A percentile compares a stretch with the other conserved stretches of the same genome.
Conservation (phyloP, 1,140 invertebrate species). For the Sitodiplosis mosellana region DNA sequence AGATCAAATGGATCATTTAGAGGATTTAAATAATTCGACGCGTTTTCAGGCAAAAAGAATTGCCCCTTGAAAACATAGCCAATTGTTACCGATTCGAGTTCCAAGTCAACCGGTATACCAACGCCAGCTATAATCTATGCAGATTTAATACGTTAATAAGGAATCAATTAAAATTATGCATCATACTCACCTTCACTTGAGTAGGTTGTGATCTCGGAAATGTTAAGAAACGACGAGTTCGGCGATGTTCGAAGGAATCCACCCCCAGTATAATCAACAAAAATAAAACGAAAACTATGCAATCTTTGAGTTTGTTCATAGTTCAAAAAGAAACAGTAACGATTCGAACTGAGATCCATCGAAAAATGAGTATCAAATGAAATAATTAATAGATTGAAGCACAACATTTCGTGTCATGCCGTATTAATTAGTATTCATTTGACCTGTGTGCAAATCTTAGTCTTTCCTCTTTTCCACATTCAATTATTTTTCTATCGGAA, state of each 20-base stretch:
- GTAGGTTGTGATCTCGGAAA: slow-evolving; percentile 20
- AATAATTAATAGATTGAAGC: too few relatives aligned
- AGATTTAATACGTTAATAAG: not conserved
- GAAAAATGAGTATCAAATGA: too few relatives aligned
- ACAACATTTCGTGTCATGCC: too few relatives aligned
- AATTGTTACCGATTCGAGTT: slow-evolving; percentile 18
- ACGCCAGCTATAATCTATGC: slow-evolving; percentile 20
- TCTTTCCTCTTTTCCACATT: too few relatives aligned
- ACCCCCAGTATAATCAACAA: not conserved
- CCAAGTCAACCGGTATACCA: slow-evolving; percentile 17
- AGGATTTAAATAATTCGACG: slow-evolving; percentile 7
- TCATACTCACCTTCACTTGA: slow-evolving; percentile 12
- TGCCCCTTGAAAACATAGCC: slow-evolving; percentile 23
- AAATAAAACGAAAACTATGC: not conserved
- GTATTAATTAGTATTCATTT: too few relatives aligned
- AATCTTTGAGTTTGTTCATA: too few relatives aligned
- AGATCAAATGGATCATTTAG: not conserved
- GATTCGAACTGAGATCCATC: too few relatives aligned
- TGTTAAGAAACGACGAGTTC: slow-evolving; percentile 7
- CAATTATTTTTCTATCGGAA: too few relatives aligned
- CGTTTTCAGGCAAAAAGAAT: slow-evolving; percentile 16
- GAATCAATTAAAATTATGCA: not conserved
- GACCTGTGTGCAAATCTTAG: too few relatives aligned
- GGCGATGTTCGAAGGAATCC: not conserved
- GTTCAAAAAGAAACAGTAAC: too few relatives aligned